These are phyloP conservation scores for Neoaliturus tenellus DNA, from an alignment of 2,888 invertebrate species.

Conservation along the genomic window DNA sequence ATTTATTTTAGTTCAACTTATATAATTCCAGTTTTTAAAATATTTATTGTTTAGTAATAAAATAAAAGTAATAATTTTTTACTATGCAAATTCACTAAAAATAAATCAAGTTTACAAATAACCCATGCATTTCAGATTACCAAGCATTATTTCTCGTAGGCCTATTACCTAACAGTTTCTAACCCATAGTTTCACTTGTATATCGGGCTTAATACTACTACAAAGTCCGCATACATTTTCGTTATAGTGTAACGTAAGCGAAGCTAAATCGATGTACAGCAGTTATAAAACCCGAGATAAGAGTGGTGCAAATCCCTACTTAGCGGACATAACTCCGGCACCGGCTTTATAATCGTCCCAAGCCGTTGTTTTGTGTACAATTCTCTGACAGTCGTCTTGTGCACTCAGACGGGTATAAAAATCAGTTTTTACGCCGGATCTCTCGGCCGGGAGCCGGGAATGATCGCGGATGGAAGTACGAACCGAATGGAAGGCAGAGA, in stretches of 20 bases:
- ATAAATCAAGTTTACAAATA: too few species aligned
- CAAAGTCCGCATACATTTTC: background rate
- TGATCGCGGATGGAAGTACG: background rate
- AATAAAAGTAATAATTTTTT: too few species aligned
- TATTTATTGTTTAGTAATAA: too few species aligned
- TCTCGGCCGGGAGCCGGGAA: constrained; percentile 15
- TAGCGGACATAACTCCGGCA: background rate
- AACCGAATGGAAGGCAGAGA: constrained; percentile 24
- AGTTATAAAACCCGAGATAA: background rate
- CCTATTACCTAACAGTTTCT: too few species aligned
- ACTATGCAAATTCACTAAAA: too few species aligned
- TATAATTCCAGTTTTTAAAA: too few species aligned
- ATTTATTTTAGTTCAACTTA: too few species aligned
- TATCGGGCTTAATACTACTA: background rate
- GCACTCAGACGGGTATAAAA: constrained; percentile 23
- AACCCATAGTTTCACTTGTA: too few species aligned
- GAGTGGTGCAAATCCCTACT: background rate
- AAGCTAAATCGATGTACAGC: background rate
- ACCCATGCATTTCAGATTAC: too few species aligned
- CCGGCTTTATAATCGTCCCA: background rate
- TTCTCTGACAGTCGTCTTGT: background rate
- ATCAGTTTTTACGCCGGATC: constrained; percentile 31
- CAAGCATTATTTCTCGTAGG: too few species aligned
- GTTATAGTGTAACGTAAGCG: background rate
- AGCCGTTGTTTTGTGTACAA: background rate